Evolutionary conservation across 2,888 invertebrate genomes (phyloP).

Genomic region (Poecilus cupreus): DNA sequence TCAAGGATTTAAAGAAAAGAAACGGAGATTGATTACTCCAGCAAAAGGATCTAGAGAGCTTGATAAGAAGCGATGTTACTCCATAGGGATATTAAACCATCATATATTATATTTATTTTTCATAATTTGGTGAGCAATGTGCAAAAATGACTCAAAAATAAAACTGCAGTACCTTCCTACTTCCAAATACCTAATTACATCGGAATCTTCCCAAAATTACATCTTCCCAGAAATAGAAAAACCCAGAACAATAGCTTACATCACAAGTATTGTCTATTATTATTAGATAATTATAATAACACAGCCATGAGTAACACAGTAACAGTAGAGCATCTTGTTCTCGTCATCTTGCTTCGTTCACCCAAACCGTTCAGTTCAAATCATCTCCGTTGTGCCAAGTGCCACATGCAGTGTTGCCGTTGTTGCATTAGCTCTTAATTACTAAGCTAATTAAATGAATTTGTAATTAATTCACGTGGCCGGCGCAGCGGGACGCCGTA

Average conservation of each 20-base stretch:
- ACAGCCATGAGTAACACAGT: background rate
- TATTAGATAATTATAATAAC: background rate
- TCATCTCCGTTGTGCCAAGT: background rate
- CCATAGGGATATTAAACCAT: too few relatives aligned
- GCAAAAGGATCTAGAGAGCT: too few relatives aligned
- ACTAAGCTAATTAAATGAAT: constrained; percentile 40
- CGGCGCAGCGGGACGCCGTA: background rate
- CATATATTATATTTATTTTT: too few relatives aligned
- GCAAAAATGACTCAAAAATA: too few relatives aligned
- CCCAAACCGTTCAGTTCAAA: background rate
- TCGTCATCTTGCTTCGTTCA: background rate
- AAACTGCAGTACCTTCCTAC: background rate
- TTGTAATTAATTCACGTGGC: constrained; percentile 41
- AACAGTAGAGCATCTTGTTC: background rate
- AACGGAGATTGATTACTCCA: too few relatives aligned
- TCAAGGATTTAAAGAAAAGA: too few relatives aligned
- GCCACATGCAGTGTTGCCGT: background rate
- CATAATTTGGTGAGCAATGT: too few relatives aligned
- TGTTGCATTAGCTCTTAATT: constrained; percentile 42
- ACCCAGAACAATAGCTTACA: background rate
- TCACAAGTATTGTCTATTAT: background rate
- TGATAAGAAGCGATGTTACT: too few relatives aligned
- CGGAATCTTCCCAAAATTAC: background rate
- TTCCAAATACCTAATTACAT: background rate
- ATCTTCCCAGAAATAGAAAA: background rate